Evolutionary conservation across 2,113 vertebrate genomes (phyloP).

Genomic region (Xerus inauris): DNA sequence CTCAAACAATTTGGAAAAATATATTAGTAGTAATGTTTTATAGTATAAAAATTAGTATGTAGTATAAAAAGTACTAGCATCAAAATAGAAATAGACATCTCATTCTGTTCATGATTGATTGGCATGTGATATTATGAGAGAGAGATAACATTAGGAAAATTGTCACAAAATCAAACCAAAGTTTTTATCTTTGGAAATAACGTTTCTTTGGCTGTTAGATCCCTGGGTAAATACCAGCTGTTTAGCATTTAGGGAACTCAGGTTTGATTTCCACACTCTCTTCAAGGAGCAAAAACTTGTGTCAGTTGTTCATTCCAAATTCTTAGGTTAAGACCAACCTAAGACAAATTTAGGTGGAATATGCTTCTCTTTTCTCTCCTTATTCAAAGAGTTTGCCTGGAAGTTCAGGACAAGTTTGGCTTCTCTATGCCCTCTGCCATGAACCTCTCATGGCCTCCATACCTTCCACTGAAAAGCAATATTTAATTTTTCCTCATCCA

Average conservation of each 20-base stretch:
- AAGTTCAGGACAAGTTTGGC: not conserved
- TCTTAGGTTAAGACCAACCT: not conserved
- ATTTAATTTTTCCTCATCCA: not conserved
- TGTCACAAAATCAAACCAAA: not conserved
- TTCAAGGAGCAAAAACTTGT: not conserved
- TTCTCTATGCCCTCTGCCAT: not conserved
- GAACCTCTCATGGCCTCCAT: not conserved
- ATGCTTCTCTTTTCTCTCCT: not conserved
- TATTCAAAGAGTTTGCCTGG: not conserved
- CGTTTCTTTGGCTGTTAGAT: not conserved
- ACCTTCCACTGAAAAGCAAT: not conserved
- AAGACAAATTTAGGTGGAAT: not conserved
- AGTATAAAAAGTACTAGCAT: not conserved
- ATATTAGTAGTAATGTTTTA: not conserved
- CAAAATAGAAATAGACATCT: not conserved
- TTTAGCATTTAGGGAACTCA: not conserved
- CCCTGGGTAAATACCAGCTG: not conserved
- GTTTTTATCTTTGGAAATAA: not conserved
- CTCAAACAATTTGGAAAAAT: not conserved
- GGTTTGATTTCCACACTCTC: not conserved
- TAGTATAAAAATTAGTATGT: not conserved
- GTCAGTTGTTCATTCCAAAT: not conserved
- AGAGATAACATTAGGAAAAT: not conserved
- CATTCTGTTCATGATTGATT: not conserved
- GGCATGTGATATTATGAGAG: not conserved